Conservation (phyloP, 2,113 vertebrate species). For the Hipposideros armiger region DNA sequence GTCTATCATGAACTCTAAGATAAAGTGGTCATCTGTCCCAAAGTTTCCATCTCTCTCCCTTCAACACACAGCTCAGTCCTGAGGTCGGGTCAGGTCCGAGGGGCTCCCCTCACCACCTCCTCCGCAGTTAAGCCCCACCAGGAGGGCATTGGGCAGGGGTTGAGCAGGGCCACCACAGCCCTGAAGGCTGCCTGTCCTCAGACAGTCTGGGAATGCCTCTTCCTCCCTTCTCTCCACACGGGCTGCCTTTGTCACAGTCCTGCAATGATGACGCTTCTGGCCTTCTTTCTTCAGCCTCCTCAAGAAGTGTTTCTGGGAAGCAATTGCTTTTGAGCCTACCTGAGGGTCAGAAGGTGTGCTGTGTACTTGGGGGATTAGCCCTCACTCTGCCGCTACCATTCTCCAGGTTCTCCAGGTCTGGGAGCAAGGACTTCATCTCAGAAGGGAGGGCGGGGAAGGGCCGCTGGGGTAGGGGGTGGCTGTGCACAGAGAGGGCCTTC, state of each 20-base stretch:
- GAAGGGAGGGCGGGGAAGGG: neutral
- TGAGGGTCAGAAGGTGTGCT: neutral
- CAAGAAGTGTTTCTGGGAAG: neutral
- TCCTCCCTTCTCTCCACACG: no score
- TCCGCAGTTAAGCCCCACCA: accelerated
- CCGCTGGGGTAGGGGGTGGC: accelerated
- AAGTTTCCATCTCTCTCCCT: neutral
- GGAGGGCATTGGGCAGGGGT: no score
- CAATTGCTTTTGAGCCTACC: neutral
- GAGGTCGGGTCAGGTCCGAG: accelerated
- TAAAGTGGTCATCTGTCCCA: neutral
- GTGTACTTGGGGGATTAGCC: no score
- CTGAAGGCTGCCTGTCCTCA: neutral
- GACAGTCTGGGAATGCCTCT: accelerated
- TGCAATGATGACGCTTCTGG: accelerated
- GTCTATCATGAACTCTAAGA: neutral
- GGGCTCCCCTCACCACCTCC: neutral
- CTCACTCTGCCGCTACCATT: accelerated
- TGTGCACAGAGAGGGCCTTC: neutral
- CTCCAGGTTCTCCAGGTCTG: neutral
- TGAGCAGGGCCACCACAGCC: neutral
- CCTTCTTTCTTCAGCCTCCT: neutral
- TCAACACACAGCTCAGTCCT: neutral
- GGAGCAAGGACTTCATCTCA: neutral
- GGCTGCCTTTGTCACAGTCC: neutral